Evolutionary conservation across 2,113 vertebrate genomes (phyloP).

Genomic region (Litocranius walleri): DNA sequence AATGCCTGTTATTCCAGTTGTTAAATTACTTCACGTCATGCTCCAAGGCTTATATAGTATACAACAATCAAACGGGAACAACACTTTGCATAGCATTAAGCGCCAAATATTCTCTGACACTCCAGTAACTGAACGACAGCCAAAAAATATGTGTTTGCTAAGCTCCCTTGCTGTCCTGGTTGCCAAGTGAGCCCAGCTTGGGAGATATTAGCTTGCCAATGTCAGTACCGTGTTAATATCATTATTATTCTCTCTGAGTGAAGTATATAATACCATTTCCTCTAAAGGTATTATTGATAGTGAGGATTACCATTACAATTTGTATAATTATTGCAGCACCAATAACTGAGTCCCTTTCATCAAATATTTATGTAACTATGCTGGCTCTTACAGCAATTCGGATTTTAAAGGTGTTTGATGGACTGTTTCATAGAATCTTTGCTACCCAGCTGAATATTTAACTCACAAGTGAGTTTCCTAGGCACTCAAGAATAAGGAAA

Average conservation of each 20-base stretch:
- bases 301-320: constrained; percentile 76
- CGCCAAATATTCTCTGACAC: constrained; percentile 78
- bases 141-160: constrained; percentile 72
- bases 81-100: constrained; percentile 82
- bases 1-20: constrained; percentile 84
- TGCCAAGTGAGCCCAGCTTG: constrained; percentile 75
- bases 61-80: constrained; percentile 80
- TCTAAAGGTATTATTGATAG: constrained; percentile 74
- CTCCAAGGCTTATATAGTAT: constrained; percentile 81
- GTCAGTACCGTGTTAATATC: constrained; percentile 75
- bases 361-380: constrained; percentile 78
- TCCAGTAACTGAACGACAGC: constrained; percentile 73
- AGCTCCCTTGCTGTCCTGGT: constrained; percentile 74
- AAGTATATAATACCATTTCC: constrained; percentile 73
- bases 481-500: not conserved
- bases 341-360: constrained; percentile 69
- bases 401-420: constrained; percentile 48
- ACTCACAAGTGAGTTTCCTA: not conserved
- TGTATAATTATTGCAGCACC: constrained; percentile 75
- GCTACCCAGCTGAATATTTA: constrained; percentile 37
- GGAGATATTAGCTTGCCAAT: constrained; percentile 73
- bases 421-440: constrained; percentile 35
- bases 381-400: not conserved
- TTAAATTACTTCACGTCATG: constrained; percentile 85
- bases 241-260: constrained; percentile 76